A percentile compares a stretch with the other conserved stretches of the same genome.
Evolutionary conservation across 2,113 vertebrate species (phyloP).

Genomic region (Chlorodrepanis virens): DNA sequence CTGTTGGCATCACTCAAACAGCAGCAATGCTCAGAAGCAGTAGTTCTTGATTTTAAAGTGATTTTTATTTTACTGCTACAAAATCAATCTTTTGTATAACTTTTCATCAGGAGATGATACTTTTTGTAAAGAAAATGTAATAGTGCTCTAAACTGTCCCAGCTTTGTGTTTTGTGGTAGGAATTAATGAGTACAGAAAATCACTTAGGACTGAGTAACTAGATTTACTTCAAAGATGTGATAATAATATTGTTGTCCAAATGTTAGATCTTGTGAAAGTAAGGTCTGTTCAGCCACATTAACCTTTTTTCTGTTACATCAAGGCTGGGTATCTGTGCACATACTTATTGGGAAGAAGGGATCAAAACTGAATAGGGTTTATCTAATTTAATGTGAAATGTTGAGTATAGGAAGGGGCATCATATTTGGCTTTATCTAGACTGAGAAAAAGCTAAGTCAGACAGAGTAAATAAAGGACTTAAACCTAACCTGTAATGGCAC

Average conservation of each 20-base stretch:
- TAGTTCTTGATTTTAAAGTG: slow-evolving; percentile 16
- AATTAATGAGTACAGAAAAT: slow-evolving; percentile 36
- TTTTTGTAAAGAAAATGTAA: slow-evolving; percentile 15
- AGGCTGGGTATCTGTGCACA: neutral
- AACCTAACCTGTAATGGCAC: neutral
- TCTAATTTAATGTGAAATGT: neutral
- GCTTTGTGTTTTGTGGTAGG: slow-evolving; percentile 42
- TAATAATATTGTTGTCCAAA: slow-evolving; percentile 33
- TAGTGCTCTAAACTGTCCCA: slow-evolving; percentile 14
- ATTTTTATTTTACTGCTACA: slow-evolving; percentile 35
- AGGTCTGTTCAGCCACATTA: slow-evolving; percentile 17
- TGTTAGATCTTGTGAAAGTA: neutral
- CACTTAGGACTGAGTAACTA: slow-evolving; percentile 43
- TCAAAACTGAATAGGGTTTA: slow-evolving; percentile 17
- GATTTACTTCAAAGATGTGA: slow-evolving; percentile 40
- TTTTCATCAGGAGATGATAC: slow-evolving; percentile 28
- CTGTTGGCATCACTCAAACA: slow-evolving; percentile 5
- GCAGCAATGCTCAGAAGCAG: neutral
- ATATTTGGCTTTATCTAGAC: neutral
- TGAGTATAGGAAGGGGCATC: neutral
- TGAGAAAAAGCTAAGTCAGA: neutral
- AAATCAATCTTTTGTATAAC: slow-evolving; percentile 36
- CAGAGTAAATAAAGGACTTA: neutral
- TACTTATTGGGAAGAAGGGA: slow-evolving; percentile 15
- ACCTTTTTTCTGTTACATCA: slow-evolving; percentile 4